A percentile compares a stretch with the other conserved stretches of the same genome.
Conservation (phyloP, 30 jellyfish, hydroid and myxozoan species). For the Turritopsis rubra region DNA sequence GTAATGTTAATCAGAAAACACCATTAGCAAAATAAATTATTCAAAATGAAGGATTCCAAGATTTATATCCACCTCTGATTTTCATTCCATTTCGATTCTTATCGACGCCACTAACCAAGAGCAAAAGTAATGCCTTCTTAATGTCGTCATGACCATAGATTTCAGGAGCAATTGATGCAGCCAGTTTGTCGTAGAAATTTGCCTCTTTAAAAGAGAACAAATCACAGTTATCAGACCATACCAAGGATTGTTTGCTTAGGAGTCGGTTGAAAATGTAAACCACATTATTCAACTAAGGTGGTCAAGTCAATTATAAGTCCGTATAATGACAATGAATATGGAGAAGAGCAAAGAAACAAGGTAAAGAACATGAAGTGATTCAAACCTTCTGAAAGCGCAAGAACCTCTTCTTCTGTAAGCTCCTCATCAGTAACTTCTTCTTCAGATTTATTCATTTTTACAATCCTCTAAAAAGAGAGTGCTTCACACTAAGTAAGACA, state of each 20-base stretch:
- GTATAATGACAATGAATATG: not conserved
- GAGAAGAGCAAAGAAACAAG: not conserved
- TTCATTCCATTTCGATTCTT: conserved; percentile 94
- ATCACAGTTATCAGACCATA: not conserved
- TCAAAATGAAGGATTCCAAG: not conserved
- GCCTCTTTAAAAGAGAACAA: conserved; percentile 43
- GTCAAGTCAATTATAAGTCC: too few relatives aligned
- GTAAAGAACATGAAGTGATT: not conserved
- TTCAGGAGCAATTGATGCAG: conserved; percentile 98
- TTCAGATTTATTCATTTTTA: conserved; percentile 82
- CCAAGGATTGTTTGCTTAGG: not conserved
- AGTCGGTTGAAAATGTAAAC: too few relatives aligned
- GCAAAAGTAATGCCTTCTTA: conserved; percentile 85
- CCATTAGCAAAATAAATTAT: not conserved
- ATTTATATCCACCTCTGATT: conserved; percentile 69
- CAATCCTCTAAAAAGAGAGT: conserved; percentile 54
- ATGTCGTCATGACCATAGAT: conserved; percentile 98
- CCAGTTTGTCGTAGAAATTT: conserved; percentile 86
- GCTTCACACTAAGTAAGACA: not conserved
- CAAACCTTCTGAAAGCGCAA: conserved; percentile 77
- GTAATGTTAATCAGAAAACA: not conserved
- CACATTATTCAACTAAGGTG: too few relatives aligned
- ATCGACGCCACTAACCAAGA: conserved; percentile 98
- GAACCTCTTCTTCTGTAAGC: conserved; percentile 79
- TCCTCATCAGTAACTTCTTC: conserved; percentile 70